These are phyloP conservation scores for Anniella stebbinsi DNA, from an alignment of 2,797 vertebrate species.

Conservation along the genomic window DNA sequence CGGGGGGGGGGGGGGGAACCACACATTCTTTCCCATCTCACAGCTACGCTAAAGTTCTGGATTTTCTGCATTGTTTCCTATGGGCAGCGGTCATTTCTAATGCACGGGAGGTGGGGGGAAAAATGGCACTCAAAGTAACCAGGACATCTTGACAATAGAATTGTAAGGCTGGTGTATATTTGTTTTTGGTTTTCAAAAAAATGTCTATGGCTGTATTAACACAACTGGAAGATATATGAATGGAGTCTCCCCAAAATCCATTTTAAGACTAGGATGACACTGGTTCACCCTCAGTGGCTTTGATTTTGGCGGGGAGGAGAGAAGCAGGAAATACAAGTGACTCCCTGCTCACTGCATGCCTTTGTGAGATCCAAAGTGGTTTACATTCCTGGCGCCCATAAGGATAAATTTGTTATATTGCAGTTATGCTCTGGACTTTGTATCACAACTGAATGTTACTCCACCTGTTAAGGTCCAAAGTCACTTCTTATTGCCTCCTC, in stretches of 20 bases:
- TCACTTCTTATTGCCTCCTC: no score
- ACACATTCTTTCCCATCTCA: not conserved
- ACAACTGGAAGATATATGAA: not conserved
- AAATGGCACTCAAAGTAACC: not conserved
- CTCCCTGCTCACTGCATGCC: not conserved
- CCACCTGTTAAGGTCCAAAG: not conserved
- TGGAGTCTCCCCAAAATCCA: not conserved
- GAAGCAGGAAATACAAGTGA: not conserved
- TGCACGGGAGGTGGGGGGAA: not conserved
- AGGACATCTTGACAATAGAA: not conserved
- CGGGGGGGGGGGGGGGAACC: not conserved
- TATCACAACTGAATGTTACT: not conserved
- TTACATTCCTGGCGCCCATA: not conserved
- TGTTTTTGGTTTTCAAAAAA: not conserved
- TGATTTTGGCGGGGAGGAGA: not conserved
- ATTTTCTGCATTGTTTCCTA: not conserved
- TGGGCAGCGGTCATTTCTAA: not conserved
- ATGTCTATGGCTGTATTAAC: not conserved
- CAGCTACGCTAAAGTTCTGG: no score
- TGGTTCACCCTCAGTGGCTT: not conserved
- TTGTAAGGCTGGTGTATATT: not conserved
- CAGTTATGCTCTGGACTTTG: not conserved
- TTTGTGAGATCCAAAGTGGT: not conserved
- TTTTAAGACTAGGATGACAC: not conserved
- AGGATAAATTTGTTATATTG: no score